Conservation (phyloP, 2,797 vertebrate genomes). For the Hoplostethus atlanticus region DNA sequence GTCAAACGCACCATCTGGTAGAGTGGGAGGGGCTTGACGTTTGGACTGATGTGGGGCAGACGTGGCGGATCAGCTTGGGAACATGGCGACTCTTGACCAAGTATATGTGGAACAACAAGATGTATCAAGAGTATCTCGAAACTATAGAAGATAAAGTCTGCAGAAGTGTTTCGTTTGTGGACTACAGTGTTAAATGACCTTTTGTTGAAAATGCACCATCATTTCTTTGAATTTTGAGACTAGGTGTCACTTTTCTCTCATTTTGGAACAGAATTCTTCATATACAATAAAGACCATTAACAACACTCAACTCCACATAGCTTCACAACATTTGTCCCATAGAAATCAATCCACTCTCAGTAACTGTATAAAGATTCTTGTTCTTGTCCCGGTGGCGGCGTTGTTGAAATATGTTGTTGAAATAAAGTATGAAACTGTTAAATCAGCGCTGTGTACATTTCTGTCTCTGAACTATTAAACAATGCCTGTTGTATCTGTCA, state of each 20-base stretch:
- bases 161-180: neutral
- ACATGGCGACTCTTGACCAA: neutral
- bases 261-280: slow-evolving; percentile 9
- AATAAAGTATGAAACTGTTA: slow-evolving; percentile 52
- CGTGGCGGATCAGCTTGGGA: neutral
- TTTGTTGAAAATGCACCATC: neutral
- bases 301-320: neutral
- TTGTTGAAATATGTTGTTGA: slow-evolving; percentile 9
- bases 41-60: slow-evolving; percentile 6
- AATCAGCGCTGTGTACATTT: neutral
- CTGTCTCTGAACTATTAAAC: neutral
- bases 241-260: neutral
- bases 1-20: slow-evolving; percentile 88
- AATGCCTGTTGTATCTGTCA: too few relatives aligned
- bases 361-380: neutral
- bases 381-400: neutral
- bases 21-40: neutral
- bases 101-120: neutral
- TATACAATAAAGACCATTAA: too few relatives aligned
- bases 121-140: neutral
- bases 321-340: neutral
- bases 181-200: neutral
- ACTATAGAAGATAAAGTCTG: neutral
- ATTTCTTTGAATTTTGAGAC: neutral
- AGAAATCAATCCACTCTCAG: neutral